Evolutionary conservation across 2,113 vertebrate genomes (phyloP).

Genomic region (Ageneiosus marmoratus): DNA sequence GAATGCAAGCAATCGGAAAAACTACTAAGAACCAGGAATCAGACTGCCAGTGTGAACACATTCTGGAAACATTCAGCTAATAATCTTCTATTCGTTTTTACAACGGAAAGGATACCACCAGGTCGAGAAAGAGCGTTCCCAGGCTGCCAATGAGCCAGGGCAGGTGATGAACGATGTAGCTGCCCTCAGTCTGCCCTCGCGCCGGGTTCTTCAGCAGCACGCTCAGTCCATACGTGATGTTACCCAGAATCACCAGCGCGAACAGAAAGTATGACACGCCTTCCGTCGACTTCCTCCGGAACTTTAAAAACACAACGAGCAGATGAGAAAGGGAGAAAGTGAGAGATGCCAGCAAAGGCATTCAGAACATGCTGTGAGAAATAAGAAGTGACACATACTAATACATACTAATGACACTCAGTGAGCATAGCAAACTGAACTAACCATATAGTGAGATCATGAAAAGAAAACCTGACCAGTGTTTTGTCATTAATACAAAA

Average conservation of each 20-base stretch:
- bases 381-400: background rate
- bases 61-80: background rate
- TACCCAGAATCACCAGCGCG: slow-evolving; percentile 90
- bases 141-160: slow-evolving; percentile 96
- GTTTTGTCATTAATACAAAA: background rate
- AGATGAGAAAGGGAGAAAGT: background rate
- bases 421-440: background rate
- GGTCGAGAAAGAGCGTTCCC: slow-evolving; percentile 84
- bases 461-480: background rate
- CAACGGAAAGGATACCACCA: slow-evolving; percentile 78
- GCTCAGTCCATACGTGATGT: slow-evolving; percentile 83
- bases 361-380: slow-evolving; percentile 1
- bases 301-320: slow-evolving; percentile 63
- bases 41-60: too few species aligned
- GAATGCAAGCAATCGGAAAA: background rate
- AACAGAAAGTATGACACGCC: slow-evolving; percentile 90
- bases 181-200: slow-evolving; percentile 68
- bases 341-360: background rate
- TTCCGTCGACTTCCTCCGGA: slow-evolving; percentile 83
- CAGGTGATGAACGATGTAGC: slow-evolving; percentile 87
- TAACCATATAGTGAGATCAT: background rate
- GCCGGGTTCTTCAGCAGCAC: slow-evolving; percentile 91
- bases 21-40: background rate
- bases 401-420: background rate
- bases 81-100: background rate